Evolutionary conservation across 2,113 vertebrate species (phyloP), one percentile per base, ranked within the genome.

Genomic region (Morone chrysops): DNA sequence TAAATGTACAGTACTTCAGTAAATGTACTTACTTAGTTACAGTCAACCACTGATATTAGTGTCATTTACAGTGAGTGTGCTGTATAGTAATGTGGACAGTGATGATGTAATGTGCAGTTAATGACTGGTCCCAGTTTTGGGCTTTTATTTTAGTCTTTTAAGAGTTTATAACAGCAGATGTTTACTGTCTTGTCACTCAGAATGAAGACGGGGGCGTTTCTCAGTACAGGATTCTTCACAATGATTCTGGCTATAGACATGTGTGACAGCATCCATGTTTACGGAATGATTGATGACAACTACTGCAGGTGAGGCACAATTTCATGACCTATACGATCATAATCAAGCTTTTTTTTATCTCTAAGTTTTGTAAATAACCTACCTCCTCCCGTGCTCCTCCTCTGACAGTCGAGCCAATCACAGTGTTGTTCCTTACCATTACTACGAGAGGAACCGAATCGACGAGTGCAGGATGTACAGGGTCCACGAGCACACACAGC

Each of bases 161-260:
- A n/a, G 16, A 63, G 4, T 16, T 66, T 22, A 13, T n/a, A 69
- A 60, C 8, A 59, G 16, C 14, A 61, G 38, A 41, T 63, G 38
- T 56, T 74, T 16, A 4, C 7, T 87, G 10, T 86, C 6, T 25
- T 91, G 16, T 84, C 54, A 20, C 41, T 62, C 94, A 99, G 98
- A 93, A 93, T 97, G 89, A 96, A 97, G 78, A 98, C 98, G 0
- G 98, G 98, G 17, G 96, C 98, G 0, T 99, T 96, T 87, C 96
- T 99, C 84, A 99, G 98, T 90, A 99, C 98, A 0, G 98, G 98
- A 53, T 99, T 98, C 95, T 99, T 99, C 94, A 97, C 97, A 6
- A 97, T 99, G 96, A 96, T 98, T 78, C 92, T 99, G 53, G 96
- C 97, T 4, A 94, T 97, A 88, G 97, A 99, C 48, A 86, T 98